Percentiles rank a stretch among this genome's conserved stretches.
Evolutionary conservation across 2,888 invertebrate species (phyloP).

Genomic region (Ischnura elegans): DNA sequence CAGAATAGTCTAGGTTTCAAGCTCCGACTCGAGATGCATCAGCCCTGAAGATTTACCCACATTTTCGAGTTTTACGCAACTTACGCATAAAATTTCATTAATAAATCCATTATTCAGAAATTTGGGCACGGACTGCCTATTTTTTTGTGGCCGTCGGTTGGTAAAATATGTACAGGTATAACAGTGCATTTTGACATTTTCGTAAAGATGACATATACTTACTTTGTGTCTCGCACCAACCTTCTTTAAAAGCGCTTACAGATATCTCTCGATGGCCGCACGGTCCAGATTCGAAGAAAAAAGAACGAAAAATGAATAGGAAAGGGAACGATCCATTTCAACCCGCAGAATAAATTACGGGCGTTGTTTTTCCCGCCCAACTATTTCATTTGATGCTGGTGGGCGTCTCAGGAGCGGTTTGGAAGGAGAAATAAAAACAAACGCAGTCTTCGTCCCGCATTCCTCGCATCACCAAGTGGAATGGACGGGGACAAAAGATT

Average conservation of each 20-base stretch:
- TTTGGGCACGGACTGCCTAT: too few species aligned
- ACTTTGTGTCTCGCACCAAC: too few species aligned
- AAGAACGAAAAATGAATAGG: background rate
- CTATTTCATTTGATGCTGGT: background rate
- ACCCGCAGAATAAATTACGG: background rate
- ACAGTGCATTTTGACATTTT: too few species aligned
- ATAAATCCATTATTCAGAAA: too few species aligned
- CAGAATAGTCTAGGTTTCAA: too few species aligned
- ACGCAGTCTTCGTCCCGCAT: background rate
- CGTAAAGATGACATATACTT: too few species aligned
- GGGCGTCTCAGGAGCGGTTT: background rate
- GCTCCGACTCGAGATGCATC: too few species aligned
- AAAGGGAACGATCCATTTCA: constrained; percentile 9
- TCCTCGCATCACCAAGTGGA: background rate
- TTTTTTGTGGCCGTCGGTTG: too few species aligned
- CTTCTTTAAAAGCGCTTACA: background rate
- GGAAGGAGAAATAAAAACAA: background rate
- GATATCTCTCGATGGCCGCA: background rate
- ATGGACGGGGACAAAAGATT: background rate
- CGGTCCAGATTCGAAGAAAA: background rate
- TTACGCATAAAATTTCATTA: too few species aligned
- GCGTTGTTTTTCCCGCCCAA: background rate
- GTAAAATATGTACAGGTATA: too few species aligned
- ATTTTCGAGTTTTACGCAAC: too few species aligned
- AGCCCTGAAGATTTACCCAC: too few species aligned